These are phyloP conservation scores for Piaya cayana DNA, from an alignment of 2,113 vertebrate species.

Conservation along the genomic window DNA sequence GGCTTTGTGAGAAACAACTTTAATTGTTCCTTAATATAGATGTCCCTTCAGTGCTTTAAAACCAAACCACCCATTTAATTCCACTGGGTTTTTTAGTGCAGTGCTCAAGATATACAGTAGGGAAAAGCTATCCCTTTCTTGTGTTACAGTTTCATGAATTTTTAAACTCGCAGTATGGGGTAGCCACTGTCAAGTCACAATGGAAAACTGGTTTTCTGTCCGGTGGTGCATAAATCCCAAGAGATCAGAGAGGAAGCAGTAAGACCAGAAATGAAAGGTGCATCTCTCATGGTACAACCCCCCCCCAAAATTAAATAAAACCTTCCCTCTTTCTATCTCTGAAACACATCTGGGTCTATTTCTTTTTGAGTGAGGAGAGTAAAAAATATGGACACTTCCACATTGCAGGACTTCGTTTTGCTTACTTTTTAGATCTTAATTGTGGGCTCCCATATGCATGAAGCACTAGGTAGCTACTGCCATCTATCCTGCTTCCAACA, in stretches of 20 bases:
- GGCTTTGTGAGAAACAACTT: not conserved
- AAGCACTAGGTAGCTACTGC: not conserved
- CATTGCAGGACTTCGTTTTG: not conserved
- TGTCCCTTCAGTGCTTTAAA: not conserved
- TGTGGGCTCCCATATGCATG: not conserved
- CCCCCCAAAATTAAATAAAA: not conserved
- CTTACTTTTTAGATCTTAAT: not conserved
- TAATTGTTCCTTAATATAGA: not conserved
- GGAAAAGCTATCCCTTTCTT: not conserved
- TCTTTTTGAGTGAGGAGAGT: not conserved
- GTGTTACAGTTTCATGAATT: not conserved
- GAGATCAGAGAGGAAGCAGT: not conserved
- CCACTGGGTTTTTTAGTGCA: not conserved
- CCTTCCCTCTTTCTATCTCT: not conserved
- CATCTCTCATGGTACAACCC: not conserved
- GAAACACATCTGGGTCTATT: not conserved
- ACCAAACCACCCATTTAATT: not conserved
- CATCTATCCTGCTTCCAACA: not conserved
- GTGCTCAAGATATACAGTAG: not conserved
- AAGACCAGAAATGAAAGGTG: not conserved
- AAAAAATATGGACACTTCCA: not conserved
- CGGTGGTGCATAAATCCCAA: not conserved
- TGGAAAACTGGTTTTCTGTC: not conserved
- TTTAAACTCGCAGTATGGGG: not conserved
- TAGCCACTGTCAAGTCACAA: not conserved